These are phyloP conservation scores for Hucho hucho DNA, from an alignment of 2,113 vertebrate genomes.

Conservation along the genomic window DNA sequence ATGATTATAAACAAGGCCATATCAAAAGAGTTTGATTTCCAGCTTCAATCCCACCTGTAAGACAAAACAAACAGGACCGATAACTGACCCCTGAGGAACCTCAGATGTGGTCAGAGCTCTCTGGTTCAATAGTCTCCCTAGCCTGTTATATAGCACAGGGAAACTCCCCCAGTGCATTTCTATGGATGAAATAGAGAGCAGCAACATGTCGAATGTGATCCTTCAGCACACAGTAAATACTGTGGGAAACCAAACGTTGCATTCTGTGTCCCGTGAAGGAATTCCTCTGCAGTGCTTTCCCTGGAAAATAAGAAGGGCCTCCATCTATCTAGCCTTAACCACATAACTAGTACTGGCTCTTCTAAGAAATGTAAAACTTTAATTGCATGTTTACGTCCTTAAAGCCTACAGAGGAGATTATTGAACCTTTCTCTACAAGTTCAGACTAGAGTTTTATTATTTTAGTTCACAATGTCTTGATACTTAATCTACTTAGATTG, in stretches of 20 bases:
- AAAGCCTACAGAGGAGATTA: not conserved
- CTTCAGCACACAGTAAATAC: constrained; percentile 7
- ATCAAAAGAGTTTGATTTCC: constrained; percentile 24
- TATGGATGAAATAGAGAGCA: constrained; percentile 8
- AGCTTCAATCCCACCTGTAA: constrained; percentile 27
- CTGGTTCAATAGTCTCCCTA: constrained; percentile 11
- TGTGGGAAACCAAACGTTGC: constrained; percentile 28
- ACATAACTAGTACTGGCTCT: not conserved
- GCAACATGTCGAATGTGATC: constrained; percentile 4
- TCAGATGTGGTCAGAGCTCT: constrained; percentile 36
- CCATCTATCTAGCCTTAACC: constrained; percentile 13
- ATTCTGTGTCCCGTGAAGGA: not conserved
- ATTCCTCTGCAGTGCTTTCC: not conserved
- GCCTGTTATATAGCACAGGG: constrained; percentile 40
- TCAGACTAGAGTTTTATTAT: not conserved
- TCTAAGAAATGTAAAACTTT: constrained; percentile 39
- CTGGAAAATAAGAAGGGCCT: not conserved
- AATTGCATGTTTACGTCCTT: constrained; percentile 48
- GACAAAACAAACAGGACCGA: constrained; percentile 34
- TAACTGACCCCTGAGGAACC: constrained; percentile 37
- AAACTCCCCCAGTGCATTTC: constrained; percentile 34
- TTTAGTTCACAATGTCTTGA: not conserved
- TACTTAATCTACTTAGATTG: not conserved
- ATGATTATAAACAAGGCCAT: constrained; percentile 24
- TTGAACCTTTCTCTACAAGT: not conserved